Conservation (phyloP, 2,113 vertebrate genomes). For the Sphaerodactylus townsendi region DNA sequence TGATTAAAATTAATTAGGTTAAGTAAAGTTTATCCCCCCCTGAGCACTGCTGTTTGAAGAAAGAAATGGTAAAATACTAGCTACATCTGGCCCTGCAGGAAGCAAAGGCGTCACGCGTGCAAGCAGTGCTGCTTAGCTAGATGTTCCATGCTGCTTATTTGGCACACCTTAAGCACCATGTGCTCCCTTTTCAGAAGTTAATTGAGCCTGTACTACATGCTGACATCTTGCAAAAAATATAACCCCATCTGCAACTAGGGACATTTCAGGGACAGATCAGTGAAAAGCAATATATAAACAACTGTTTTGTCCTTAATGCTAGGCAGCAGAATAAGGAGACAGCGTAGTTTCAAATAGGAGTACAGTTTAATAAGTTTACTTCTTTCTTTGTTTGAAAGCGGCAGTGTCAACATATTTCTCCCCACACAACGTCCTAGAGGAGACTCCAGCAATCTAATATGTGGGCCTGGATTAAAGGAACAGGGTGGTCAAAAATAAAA, state of each 20-base stretch:
- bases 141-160: slow-evolving; percentile 65
- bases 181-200: slow-evolving; percentile 62
- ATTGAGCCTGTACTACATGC: slow-evolving; percentile 62
- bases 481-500: too few species aligned
- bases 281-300: background rate
- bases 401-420: too few species aligned
- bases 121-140: slow-evolving; percentile 48
- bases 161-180: slow-evolving; percentile 48
- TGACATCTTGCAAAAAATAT: slow-evolving; percentile 57
- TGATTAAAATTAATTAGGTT: slow-evolving; percentile 90
- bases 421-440: too few species aligned
- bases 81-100: slow-evolving; percentile 76
- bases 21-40: slow-evolving; percentile 86
- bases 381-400: too few species aligned
- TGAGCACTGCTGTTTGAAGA: slow-evolving; percentile 79
- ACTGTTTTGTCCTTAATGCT: too few species aligned
- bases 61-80: slow-evolving; percentile 74
- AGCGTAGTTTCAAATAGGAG: too few species aligned
- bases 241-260: slow-evolving; percentile 42
- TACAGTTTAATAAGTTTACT: too few species aligned
- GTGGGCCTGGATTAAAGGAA: too few species aligned
- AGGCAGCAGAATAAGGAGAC: too few species aligned
- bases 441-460: too few species aligned
- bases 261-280: slow-evolving; percentile 12
- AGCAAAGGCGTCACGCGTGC: slow-evolving; percentile 61